These are phyloP conservation scores for Axis porcinus DNA, from an alignment of 2,113 vertebrate species.

Conservation along the genomic window DNA sequence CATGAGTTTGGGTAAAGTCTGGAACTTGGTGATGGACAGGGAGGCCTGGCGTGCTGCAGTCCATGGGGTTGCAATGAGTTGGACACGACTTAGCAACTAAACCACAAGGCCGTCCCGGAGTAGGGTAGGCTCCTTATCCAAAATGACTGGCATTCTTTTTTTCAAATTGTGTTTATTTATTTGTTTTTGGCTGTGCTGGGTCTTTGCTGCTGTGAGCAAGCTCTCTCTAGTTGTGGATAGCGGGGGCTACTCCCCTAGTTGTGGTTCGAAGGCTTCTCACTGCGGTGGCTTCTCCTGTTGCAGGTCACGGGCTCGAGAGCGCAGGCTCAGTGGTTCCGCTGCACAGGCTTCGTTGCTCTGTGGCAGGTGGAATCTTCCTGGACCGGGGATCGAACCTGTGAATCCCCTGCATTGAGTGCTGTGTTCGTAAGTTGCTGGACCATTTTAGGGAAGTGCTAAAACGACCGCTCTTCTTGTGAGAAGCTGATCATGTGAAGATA, in stretches of 20 bases:
- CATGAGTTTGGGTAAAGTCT: neutral
- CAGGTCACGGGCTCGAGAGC: accelerated
- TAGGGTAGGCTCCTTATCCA: neutral
- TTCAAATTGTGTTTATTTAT: neutral
- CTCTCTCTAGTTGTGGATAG: neutral
- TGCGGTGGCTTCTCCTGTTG: neutral
- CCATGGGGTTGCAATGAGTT: neutral
- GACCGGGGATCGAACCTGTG: neutral
- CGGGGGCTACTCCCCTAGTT: accelerated
- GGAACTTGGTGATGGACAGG: neutral
- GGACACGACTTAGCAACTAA: neutral
- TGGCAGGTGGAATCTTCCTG: neutral
- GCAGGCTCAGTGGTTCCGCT: neutral
- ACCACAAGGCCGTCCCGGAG: neutral
- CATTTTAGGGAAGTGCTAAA: neutral
- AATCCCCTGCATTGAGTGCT: neutral
- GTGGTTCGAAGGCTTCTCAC: neutral
- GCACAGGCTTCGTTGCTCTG: neutral
- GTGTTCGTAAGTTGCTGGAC: neutral
- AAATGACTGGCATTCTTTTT: neutral
- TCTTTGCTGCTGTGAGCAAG: neutral
- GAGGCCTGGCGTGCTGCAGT: neutral
- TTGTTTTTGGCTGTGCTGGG: neutral
- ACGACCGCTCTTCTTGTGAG: neutral
- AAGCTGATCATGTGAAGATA: neutral